Conservation (phyloP, 2,113 vertebrate genomes). For the Cyanoramphus novaezelandiae region DNA sequence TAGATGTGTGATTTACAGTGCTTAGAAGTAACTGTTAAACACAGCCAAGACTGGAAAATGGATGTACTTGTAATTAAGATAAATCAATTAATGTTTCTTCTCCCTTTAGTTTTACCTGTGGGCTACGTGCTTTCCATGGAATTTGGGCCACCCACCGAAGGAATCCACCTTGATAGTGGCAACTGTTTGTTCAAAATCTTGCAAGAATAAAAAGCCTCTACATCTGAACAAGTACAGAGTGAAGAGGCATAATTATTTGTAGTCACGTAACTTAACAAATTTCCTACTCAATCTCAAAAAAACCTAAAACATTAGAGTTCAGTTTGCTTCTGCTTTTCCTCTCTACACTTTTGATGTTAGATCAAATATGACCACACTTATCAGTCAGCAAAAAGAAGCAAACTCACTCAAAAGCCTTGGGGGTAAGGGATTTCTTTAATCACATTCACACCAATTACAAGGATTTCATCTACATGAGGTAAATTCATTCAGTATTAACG, state of each 20-base stretch:
- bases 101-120: slow-evolving; percentile 37
- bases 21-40: slow-evolving; percentile 18
- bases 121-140: background rate
- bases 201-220: background rate
- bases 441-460: slow-evolving; percentile 3
- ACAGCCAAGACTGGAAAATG: background rate
- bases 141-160: background rate
- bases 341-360: slow-evolving; percentile 18
- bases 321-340: background rate
- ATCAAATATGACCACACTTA: slow-evolving; percentile 19
- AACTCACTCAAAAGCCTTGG: slow-evolving; percentile 17
- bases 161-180: background rate
- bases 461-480: background rate
- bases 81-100: background rate
- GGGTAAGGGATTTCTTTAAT: slow-evolving; percentile 28
- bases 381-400: slow-evolving; percentile 19
- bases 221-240: background rate
- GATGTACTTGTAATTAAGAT: slow-evolving; percentile 33
- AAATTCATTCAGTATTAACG: background rate
- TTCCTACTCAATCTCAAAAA: background rate
- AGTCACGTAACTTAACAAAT: background rate
- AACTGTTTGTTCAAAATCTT: background rate
- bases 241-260: slow-evolving; percentile 23
- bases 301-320: background rate
- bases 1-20: background rate